Base-by-base conservation (phyloP, 1,140 invertebrate genomes). In the Trigoniulus corallinus region DNA sequence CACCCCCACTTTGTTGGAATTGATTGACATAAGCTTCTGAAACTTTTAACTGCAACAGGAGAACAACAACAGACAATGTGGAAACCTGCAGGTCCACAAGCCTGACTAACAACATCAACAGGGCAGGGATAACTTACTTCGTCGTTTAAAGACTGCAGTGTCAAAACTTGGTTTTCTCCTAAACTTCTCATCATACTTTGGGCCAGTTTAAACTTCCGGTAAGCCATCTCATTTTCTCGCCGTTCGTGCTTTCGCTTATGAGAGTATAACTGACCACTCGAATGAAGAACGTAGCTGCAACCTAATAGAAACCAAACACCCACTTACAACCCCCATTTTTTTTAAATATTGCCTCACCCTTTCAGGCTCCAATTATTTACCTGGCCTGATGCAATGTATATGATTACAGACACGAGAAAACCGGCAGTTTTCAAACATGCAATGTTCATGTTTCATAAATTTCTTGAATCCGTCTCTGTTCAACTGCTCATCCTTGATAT, bases 391-490 rank as follows among this genome's bases (percentile, higher is more conserved):
- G 69, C 94, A 98, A 68, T 98, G 94, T 50, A 97, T 97, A 69
- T 98, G 94, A 70, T 97, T 98, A 74, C 87, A 92, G 25, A 92
- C 84, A 37, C 84, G 77, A 2, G 89, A 94, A 67, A 94, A 96
- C 41, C 84, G 76, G 65, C 94, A 98, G 51, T 80, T 82, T 25
- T 85, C 77, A 66, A 88, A 97, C 0, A 82, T 80, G 62, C 94
- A 97, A 0, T 78, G 74, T 64, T 98, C 93, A 57, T 91, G 92
- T 65, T 97, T 97, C 79, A 97, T 91, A 63, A 95, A 97, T 66
- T 98, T 98, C 64, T 96, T 96, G 71, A 97, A 98, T 2, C 93
- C 93, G 64, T 97, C 94, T 55, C 88, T 80, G 12, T 83, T 84
- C 27, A 97, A 69, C 58, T 95, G 87, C 62, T 95, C 91, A 67